Conservation (phyloP, 1,140 invertebrate species). For the Aphaenogaster rudis region DNA sequence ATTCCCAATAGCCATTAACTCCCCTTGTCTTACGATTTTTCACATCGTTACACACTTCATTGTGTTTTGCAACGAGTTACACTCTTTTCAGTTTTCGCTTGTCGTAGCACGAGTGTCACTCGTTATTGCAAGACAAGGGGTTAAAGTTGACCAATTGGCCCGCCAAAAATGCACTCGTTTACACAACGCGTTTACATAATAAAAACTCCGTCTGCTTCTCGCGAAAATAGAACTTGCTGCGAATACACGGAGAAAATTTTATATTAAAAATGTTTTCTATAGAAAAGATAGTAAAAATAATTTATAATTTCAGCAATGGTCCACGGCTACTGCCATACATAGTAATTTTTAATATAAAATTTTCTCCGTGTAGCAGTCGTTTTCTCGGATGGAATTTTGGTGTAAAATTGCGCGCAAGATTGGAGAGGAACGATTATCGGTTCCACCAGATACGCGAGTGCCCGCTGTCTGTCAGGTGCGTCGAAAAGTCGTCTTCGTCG, state of each 20-base stretch:
- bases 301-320: too few relatives aligned
- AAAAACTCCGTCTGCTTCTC: not conserved
- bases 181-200: not conserved
- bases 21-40: too few relatives aligned
- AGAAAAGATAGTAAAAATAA: too few relatives aligned
- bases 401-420: not conserved
- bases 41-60: too few relatives aligned
- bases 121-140: not conserved
- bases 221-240: not conserved
- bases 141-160: not conserved
- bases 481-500: slow-evolving; percentile 58
- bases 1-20: not conserved
- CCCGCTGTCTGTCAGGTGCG: slow-evolving; percentile 74
- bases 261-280: too few relatives aligned
- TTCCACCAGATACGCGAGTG: not conserved
- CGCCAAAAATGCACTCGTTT: not conserved
- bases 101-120: too few relatives aligned
- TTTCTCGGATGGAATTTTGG: not conserved
- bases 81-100: too few relatives aligned
- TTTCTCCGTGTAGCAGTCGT: not conserved
- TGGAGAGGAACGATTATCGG: not conserved
- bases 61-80: too few relatives aligned
- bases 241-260: too few relatives aligned
- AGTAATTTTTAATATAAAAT: too few relatives aligned
- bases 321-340: too few relatives aligned